phyloP scores from a whole-genome alignment of 1,140 invertebrate genomes.

The Zaprionus vittiger region DNA sequence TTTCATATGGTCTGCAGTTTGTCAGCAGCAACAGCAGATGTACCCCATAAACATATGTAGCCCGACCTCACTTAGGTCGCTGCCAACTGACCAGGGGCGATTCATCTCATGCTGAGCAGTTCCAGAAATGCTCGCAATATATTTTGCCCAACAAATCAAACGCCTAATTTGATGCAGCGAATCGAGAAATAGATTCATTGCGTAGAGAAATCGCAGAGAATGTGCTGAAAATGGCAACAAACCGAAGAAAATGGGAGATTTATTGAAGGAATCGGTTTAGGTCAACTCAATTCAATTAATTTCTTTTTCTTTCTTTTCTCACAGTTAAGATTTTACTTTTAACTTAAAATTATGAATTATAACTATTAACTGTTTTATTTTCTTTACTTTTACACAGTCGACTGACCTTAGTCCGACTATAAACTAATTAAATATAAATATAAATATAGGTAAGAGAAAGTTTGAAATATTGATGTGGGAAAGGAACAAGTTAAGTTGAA shows the following conservation, averaged over 20 bases:
- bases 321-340: too few species aligned
- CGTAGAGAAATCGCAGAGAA: neutral
- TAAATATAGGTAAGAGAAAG: too few species aligned
- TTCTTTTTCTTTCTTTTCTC: too few species aligned
- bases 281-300: too few species aligned
- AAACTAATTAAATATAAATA: too few species aligned
- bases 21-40: constrained; percentile 53
- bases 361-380: too few species aligned
- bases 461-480: too few species aligned
- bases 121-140: constrained; percentile 56
- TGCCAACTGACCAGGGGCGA: constrained; percentile 33
- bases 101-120: constrained; percentile 31
- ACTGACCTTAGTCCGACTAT: too few species aligned
- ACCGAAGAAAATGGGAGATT: neutral
- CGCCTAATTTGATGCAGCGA: constrained; percentile 53
- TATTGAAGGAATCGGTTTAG: neutral
- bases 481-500: too few species aligned
- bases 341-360: too few species aligned
- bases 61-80: constrained; percentile 23
- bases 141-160: constrained; percentile 62
- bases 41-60: constrained; percentile 63
- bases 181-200: constrained; percentile 31
- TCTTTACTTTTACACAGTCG: too few species aligned
- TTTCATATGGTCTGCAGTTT: constrained; percentile 78
- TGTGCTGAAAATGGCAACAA: constrained; percentile 3